Percentiles rank a stretch among this genome's conserved stretches.
phyloP scores from a whole-genome alignment of 2,113 vertebrate species.

The Corythaixoides concolor region DNA sequence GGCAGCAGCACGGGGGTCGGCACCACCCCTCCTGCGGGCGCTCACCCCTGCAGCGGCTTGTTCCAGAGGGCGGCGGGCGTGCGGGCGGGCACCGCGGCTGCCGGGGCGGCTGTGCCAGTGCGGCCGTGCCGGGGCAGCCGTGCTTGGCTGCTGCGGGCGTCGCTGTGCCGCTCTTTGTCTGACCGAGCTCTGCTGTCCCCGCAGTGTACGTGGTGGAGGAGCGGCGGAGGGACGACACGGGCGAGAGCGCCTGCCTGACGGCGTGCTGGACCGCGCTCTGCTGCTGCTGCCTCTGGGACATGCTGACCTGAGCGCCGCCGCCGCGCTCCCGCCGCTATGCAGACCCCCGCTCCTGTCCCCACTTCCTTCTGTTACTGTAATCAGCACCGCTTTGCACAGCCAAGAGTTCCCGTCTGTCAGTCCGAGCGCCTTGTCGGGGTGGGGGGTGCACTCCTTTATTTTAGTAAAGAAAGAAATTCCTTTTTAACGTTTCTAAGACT shows the following conservation, averaged over 20 bases:
- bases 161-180: background rate
- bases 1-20: accelerated
- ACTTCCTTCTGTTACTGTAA: conserved; percentile 73
- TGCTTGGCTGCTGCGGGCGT: accelerated
- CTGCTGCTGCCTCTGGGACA: conserved; percentile 97
- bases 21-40: accelerated
- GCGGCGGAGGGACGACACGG: conserved; percentile 84
- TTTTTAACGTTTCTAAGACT: conserved; percentile 74
- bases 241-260: conserved; percentile 87
- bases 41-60: accelerated
- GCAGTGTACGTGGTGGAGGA: conserved; percentile 94
- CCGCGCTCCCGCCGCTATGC: background rate
- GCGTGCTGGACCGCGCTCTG: conserved; percentile 95
- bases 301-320: conserved; percentile 84
- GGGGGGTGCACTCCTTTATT: conserved; percentile 70
- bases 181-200: background rate
- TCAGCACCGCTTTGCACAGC: conserved; percentile 72
- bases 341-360: conserved; percentile 11
- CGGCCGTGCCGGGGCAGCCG: accelerated
- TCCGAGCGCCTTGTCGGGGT: conserved; percentile 65
- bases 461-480: conserved; percentile 68
- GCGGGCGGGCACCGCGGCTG: accelerated
- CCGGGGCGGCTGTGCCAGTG: no score
- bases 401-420: conserved; percentile 37
- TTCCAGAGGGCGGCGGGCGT: no score